These are phyloP conservation scores for Pelvicachromis taeniatus DNA, from an alignment of 2,113 vertebrate species.

Conservation along the genomic window DNA sequence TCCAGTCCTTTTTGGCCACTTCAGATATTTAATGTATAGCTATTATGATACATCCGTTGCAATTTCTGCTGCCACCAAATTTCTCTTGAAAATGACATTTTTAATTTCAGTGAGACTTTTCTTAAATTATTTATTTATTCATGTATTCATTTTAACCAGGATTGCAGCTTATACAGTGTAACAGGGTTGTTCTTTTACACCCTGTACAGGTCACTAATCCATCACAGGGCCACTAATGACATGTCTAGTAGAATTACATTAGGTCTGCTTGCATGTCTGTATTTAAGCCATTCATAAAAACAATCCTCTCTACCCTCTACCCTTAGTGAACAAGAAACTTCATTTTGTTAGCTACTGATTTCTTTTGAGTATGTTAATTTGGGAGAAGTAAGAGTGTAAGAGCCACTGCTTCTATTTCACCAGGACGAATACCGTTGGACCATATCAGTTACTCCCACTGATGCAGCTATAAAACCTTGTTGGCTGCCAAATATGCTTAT, in stretches of 20 bases:
- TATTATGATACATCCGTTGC: neutral
- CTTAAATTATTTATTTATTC: neutral
- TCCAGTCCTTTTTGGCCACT: neutral
- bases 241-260: neutral
- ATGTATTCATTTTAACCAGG: neutral
- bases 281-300: neutral
- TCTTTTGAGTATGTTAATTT: neutral
- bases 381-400: neutral
- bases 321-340: neutral
- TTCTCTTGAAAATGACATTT: neutral
- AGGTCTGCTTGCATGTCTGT: neutral
- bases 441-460: neutral
- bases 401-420: neutral
- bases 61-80: neutral
- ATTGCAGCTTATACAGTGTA: no score
- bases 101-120: neutral
- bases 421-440: neutral
- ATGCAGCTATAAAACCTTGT: neutral
- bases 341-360: neutral
- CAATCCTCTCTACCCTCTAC: neutral
- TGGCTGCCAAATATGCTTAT: neutral
- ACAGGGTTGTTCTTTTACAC: neutral
- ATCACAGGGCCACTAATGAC: neutral
- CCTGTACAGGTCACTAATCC: neutral
- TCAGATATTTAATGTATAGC: neutral